Percentiles rank a stretch among this genome's conserved stretches.
phyloP scores from a whole-genome alignment of 1,140 invertebrate species.

The Drosophila oshimai region DNA sequence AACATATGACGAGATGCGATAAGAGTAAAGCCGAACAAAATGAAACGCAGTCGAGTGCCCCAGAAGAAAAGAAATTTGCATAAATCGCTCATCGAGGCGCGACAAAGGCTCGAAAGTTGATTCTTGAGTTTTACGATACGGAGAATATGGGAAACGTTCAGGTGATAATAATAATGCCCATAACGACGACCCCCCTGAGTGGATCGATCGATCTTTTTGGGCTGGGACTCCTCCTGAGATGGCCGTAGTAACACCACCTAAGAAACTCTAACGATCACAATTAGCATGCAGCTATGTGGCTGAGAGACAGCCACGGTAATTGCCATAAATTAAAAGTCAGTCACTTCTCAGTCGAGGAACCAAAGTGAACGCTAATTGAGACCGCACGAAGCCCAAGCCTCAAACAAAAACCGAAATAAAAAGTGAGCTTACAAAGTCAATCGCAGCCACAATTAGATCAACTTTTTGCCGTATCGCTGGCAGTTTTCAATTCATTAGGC shows the following conservation, averaged over 20 bases:
- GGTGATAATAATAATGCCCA: slow-evolving; percentile 30
- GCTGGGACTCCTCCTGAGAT: background rate
- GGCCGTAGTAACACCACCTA: slow-evolving; percentile 3
- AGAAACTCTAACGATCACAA: slow-evolving; percentile 43
- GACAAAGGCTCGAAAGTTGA: slow-evolving; percentile 28
- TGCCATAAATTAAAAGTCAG: slow-evolving; percentile 70
- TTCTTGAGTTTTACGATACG: slow-evolving; percentile 33
- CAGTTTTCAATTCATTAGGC: slow-evolving; percentile 39
- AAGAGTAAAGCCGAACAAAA: slow-evolving; percentile 19
- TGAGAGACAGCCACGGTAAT: slow-evolving; percentile 59
- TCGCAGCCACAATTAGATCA: slow-evolving; percentile 61
- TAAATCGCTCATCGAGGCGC: slow-evolving; percentile 46
- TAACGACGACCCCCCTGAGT: slow-evolving; percentile 39
- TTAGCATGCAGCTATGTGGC: slow-evolving; percentile 62
- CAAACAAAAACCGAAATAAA: slow-evolving; percentile 4
- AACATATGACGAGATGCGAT: slow-evolving; percentile 36
- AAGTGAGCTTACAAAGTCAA: slow-evolving; percentile 17
- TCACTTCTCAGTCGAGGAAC: slow-evolving; percentile 15
- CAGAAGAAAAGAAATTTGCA: slow-evolving; percentile 52
- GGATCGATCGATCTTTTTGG: slow-evolving; percentile 39
- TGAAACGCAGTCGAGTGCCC: background rate
- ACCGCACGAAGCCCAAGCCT: slow-evolving; percentile 31
- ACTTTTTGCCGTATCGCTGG: slow-evolving; percentile 23
- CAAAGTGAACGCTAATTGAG: slow-evolving; percentile 57
- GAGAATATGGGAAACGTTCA: slow-evolving; percentile 26